Conservation (phyloP, 1,140 invertebrate species). For the Euschistus heros region DNA sequence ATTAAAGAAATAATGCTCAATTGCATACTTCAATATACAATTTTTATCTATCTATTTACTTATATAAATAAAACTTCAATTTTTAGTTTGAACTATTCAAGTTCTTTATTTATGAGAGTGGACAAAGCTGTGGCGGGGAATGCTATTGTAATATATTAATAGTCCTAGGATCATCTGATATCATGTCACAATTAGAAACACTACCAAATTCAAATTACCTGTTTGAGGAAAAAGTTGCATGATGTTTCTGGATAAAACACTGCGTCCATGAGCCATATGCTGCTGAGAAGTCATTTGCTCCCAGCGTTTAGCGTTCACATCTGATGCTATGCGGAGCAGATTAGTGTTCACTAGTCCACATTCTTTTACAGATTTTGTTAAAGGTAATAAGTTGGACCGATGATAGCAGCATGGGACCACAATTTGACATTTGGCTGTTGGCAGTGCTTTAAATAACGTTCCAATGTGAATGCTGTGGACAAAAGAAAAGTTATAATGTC, state of each 20-base stretch:
- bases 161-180: too few relatives aligned
- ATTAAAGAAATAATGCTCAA: too few relatives aligned
- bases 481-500: neutral
- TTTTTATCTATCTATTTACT: too few relatives aligned
- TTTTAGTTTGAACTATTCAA: too few relatives aligned
- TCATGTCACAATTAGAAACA: too few relatives aligned
- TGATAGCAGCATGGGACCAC: slow-evolving; percentile 1
- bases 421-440: neutral
- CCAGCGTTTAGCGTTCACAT: neutral
- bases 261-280: neutral
- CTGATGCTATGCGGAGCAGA: neutral
- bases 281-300: neutral
- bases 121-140: too few relatives aligned
- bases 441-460: neutral
- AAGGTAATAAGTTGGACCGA: neutral
- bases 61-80: too few relatives aligned
- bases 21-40: too few relatives aligned
- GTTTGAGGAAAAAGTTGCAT: neutral
- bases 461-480: neutral
- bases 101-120: too few relatives aligned
- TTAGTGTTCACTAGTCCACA: neutral
- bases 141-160: too few relatives aligned
- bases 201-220: neutral
- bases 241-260: neutral
- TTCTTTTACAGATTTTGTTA: neutral